Evolutionary conservation across 2,113 vertebrate genomes (phyloP).

Genomic region (Aphyosemion australe): DNA sequence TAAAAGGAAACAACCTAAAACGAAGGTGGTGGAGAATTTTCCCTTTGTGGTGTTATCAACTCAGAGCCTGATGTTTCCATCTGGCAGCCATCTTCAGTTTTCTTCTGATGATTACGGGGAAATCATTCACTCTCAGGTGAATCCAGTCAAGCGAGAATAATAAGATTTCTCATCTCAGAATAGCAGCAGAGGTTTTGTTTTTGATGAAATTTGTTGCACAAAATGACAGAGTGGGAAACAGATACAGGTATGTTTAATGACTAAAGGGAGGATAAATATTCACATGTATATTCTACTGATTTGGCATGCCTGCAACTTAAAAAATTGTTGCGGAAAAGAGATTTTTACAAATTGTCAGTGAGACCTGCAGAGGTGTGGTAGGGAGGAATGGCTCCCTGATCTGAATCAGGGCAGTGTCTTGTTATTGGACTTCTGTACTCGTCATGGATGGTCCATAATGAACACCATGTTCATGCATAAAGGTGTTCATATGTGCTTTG

Average conservation of each 20-base stretch:
- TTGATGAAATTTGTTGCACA: slow-evolving; percentile 14
- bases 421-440: too few species aligned
- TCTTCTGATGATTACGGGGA: slow-evolving; percentile 56
- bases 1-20: slow-evolving; percentile 42
- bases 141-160: slow-evolving; percentile 68
- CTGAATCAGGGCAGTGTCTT: too few species aligned
- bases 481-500: too few species aligned
- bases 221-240: slow-evolving; percentile 1
- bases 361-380: too few species aligned
- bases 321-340: too few species aligned
- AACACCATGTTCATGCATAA: too few species aligned
- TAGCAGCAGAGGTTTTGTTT: slow-evolving; percentile 32
- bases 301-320: too few species aligned
- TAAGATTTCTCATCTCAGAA: slow-evolving; percentile 61
- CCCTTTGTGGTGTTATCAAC: slow-evolving; percentile 54
- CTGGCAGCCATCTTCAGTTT: slow-evolving; percentile 63
- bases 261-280: neutral
- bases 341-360: too few species aligned
- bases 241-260: neutral
- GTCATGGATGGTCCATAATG: too few species aligned
- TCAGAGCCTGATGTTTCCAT: slow-evolving; percentile 60
- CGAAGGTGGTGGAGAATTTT: slow-evolving; percentile 16
- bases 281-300: too few species aligned
- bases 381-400: too few species aligned
- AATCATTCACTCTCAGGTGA: slow-evolving; percentile 69